phyloP scores from a whole-genome alignment of 35 echinoderm and acorn worm species.

The Patiria miniata region DNA sequence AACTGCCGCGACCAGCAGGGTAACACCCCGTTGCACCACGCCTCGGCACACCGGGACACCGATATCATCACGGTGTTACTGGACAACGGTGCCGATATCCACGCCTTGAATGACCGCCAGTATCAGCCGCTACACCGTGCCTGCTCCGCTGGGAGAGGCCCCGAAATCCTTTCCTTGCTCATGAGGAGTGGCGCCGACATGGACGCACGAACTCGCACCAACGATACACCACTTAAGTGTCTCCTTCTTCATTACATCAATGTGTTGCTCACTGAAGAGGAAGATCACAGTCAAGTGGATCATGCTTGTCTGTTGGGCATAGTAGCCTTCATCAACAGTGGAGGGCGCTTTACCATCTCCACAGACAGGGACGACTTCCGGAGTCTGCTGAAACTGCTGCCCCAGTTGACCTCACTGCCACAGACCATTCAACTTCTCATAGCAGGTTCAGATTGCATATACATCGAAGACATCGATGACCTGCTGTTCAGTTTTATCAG shows the following conservation, averaged over 20 bases:
- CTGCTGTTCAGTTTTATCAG: not conserved
- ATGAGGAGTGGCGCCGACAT: constrained; percentile 71
- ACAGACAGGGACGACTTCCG: not conserved
- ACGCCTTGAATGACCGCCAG: constrained; percentile 60
- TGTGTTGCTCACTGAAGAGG: not conserved
- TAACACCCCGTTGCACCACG: constrained; percentile 86
- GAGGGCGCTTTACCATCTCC: constrained; percentile 38
- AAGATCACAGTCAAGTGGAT: not conserved
- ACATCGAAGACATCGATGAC: not conserved
- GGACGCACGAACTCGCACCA: constrained; percentile 55
- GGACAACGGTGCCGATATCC: constrained; percentile 64
- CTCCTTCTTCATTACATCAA: constrained; percentile 51
- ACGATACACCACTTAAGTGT: constrained; percentile 77
- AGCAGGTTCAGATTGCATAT: not conserved
- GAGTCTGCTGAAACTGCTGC: constrained; percentile 7
- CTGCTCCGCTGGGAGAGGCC: constrained; percentile 54
- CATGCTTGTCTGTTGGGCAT: not conserved
- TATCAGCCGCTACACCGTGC: constrained; percentile 87
- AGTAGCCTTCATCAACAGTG: constrained; percentile 30
- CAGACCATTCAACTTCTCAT: not conserved
- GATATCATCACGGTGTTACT: constrained; percentile 73
- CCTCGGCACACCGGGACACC: constrained; percentile 72
- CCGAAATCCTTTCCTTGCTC: constrained; percentile 64
- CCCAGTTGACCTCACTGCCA: not conserved
- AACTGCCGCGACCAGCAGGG: constrained; percentile 72